Base-by-base conservation (phyloP, 2,113 vertebrate genomes). In the Casuarius casuarius region DNA sequence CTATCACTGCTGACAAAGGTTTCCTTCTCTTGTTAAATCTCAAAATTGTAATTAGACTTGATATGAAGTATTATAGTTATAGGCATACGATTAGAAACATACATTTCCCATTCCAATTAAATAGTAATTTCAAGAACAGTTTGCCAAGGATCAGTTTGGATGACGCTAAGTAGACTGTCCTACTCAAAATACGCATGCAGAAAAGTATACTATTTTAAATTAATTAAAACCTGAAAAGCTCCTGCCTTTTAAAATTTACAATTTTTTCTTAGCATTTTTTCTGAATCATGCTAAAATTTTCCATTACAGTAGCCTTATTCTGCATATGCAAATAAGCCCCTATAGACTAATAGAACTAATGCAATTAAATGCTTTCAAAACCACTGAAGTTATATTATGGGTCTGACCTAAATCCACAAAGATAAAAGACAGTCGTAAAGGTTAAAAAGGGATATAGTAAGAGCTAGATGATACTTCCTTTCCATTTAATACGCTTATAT, bases 281-380 rank as follows among this genome's bases (percentile, higher is more conserved):
- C 84, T 89, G 66, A 92, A 35, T 93, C 94, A 92, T 80, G 94
- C 84, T 85, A 78, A 91, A 95, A 83, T 89, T 95, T 95, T 95
- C 68, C 75, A 95, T 84, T 96, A 92, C 68, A 92, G 89, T 75
- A 91, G 29, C 42, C 56, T 96, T 89, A 93, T 59, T 94, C 56
- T 48, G 3, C 70, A 25, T 31, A 84, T 49, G 22, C 67, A 97
- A 97, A 89, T 87, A 96, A 92, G 59, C 70, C 42, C 63, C 38
- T 67, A 88, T 4, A 89, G 38, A 94, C 22, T 85, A 87, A 94
- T 90, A 79, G 49, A 72, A 21, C 38, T 71, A 81, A 94, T 83
- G 73, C 18, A 94, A 77, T 74, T 72, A 91, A 95, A 56, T 72
- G 44, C 21, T 86, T 94, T 89, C 65, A 83, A 87, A 84, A 59